phyloP scores from a whole-genome alignment of 1,140 invertebrate species.

The Drosophila kepulauana region DNA sequence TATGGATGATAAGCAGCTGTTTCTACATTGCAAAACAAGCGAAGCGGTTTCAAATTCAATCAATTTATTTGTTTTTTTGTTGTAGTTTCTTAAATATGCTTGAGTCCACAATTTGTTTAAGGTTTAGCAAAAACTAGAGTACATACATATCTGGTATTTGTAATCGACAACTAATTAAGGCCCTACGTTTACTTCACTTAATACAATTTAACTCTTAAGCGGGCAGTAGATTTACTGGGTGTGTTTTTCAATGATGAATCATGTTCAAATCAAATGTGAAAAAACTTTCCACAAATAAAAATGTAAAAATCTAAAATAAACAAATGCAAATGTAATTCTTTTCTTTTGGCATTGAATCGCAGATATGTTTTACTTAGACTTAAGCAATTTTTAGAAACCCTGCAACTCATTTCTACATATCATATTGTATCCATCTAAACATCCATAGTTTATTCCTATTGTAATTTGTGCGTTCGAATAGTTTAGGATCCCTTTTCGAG shows the following conservation, averaged over 20 bases:
- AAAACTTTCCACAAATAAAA: not conserved
- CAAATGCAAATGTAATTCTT: slow-evolving; percentile 21
- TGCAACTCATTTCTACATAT: slow-evolving; percentile 39
- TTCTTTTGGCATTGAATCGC: slow-evolving; percentile 41
- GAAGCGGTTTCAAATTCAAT: slow-evolving; percentile 58
- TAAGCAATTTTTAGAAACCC: slow-evolving; percentile 37
- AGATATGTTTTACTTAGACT: slow-evolving; percentile 44
- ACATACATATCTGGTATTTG: slow-evolving; percentile 19
- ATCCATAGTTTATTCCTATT: slow-evolving; percentile 12
- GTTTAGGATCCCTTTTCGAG: slow-evolving; percentile 3
- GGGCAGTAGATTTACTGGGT: slow-evolving; percentile 39
- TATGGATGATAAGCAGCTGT: slow-evolving; percentile 6
- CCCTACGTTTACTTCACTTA: slow-evolving; percentile 25
- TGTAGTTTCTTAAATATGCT: slow-evolving; percentile 63
- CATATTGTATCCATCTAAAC: slow-evolving; percentile 14
- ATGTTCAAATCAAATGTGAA: not conserved
- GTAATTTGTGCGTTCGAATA: slow-evolving; percentile 25
- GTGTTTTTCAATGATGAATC: slow-evolving; percentile 8
- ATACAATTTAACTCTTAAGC: slow-evolving; percentile 21
- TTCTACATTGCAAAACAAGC: slow-evolving; percentile 39
- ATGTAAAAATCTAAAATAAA: slow-evolving; percentile 13
- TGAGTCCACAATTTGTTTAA: slow-evolving; percentile 65
- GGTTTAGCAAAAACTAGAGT: slow-evolving; percentile 60
- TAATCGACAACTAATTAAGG: slow-evolving; percentile 51
- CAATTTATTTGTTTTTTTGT: slow-evolving; percentile 50